phyloP scores from a whole-genome alignment of 2,113 vertebrate genomes.

The Quiscalus mexicanus region DNA sequence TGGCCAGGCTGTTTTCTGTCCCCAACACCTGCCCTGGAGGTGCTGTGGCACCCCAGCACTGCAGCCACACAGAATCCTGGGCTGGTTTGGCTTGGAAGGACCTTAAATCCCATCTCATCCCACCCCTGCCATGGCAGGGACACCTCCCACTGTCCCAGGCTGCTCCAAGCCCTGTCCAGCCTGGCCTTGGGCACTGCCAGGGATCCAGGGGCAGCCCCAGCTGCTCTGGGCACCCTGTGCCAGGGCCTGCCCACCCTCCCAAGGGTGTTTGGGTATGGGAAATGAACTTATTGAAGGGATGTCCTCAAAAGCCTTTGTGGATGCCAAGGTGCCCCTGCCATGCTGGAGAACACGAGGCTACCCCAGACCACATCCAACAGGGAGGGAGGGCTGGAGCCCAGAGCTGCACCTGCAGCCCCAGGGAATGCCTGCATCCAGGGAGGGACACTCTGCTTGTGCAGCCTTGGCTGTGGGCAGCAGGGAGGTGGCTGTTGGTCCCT shows the following conservation, averaged over 20 bases:
- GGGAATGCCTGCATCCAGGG: not conserved
- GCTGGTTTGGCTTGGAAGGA: not conserved
- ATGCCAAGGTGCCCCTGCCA: not conserved
- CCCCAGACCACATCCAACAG: not conserved
- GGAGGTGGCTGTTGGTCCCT: not conserved
- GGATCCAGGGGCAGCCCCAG: not conserved
- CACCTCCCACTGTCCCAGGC: not conserved
- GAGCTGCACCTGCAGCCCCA: not conserved
- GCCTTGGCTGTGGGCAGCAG: not conserved
- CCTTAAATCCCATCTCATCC: rapidly evolving
- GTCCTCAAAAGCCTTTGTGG: not conserved
- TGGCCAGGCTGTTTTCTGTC: not conserved
- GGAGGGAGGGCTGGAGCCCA: not conserved
- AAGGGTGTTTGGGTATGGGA: not conserved
- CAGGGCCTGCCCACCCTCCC: not conserved
- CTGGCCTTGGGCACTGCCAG: not conserved
- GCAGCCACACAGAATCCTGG: not conserved
- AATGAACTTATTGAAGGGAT: not conserved
- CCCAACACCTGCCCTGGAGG: not conserved
- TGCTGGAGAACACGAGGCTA: not conserved
- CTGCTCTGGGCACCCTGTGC: not conserved
- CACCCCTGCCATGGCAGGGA: not conserved
- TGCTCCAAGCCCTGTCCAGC: not conserved
- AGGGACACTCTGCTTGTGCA: not conserved
- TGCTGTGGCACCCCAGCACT: not conserved